A percentile compares a stretch with the other conserved stretches of the same genome.
Conservation (phyloP, 1,140 invertebrate genomes). For the Cyrtorhinus lividipennis region DNA sequence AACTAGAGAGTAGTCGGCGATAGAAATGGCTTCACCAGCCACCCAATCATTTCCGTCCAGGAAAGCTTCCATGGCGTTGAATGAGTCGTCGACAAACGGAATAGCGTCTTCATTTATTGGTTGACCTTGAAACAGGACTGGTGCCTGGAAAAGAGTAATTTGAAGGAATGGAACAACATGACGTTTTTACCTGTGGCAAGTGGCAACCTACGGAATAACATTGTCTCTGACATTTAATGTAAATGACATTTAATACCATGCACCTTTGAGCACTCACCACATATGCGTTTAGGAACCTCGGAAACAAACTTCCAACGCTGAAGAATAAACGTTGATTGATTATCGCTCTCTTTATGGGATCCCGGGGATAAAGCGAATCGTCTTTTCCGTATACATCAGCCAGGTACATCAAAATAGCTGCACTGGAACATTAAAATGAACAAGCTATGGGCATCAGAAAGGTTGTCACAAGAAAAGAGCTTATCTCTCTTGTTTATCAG, state of each 20-base stretch:
- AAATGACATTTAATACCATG: too few relatives aligned
- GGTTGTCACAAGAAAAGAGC: too few relatives aligned
- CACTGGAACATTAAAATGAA: conserved; percentile 31
- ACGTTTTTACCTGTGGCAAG: too few relatives aligned
- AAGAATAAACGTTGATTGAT: conserved; percentile 61
- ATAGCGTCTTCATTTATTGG: conserved; percentile 10
- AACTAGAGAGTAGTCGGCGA: conserved; percentile 52
- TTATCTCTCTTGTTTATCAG: too few relatives aligned
- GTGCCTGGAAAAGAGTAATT: conserved; percentile 10
- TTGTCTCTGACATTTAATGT: too few relatives aligned
- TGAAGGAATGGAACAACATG: neutral
- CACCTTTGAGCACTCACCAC: too few relatives aligned
- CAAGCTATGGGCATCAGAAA: too few relatives aligned
- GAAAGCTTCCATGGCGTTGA: conserved; percentile 50
- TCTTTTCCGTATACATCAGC: conserved; percentile 53
- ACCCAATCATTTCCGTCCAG: conserved; percentile 46
- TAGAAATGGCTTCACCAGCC: conserved; percentile 50
- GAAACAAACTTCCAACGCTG: conserved; percentile 51
- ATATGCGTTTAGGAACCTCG: conserved; percentile 45
- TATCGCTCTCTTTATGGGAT: conserved; percentile 46
- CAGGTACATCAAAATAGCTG: conserved; percentile 55
- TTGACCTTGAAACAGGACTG: neutral
- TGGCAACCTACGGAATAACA: too few relatives aligned
- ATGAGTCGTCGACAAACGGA: conserved; percentile 43
- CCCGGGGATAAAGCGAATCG: conserved; percentile 50